These are phyloP conservation scores for Sclerodermus sp. DNA, from an alignment of 2,888 invertebrate genomes.

Conservation along the genomic window DNA sequence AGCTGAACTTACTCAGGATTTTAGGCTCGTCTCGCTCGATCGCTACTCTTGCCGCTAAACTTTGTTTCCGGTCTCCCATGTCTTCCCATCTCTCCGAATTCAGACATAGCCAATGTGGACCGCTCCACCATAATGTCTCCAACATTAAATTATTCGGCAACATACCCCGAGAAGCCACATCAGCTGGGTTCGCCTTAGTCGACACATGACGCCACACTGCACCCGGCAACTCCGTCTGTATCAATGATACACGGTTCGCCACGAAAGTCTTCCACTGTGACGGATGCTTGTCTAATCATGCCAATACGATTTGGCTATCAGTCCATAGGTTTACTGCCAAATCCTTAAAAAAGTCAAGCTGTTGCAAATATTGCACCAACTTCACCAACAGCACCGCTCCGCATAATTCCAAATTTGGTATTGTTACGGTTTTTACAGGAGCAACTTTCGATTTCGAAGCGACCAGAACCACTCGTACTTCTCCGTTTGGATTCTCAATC, in stretches of 20 bases:
- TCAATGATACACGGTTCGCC: slow-evolving; percentile 13
- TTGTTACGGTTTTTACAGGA: slow-evolving; percentile 13
- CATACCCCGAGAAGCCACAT: slow-evolving; percentile 12
- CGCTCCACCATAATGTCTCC: slow-evolving; percentile 12
- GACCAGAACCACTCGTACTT: background rate
- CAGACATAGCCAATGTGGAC: slow-evolving; percentile 8
- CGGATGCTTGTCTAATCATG: slow-evolving; percentile 18
- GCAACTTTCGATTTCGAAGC: slow-evolving; percentile 11
- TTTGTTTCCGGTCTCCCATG: too few species aligned
- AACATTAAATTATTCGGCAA: slow-evolving; percentile 1
- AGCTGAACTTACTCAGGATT: too few species aligned
- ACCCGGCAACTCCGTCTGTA: slow-evolving; percentile 9
- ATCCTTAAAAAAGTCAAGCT: background rate
- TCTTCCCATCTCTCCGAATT: too few species aligned
- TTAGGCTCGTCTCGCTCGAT: too few species aligned
- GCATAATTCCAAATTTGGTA: slow-evolving; percentile 12
- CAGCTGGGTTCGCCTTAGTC: slow-evolving; percentile 13
- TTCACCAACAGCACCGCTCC: slow-evolving; percentile 5
- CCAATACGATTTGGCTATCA: slow-evolving; percentile 19
- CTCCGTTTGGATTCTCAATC: background rate
- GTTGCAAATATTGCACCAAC: slow-evolving; percentile 1
- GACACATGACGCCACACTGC: slow-evolving; percentile 4
- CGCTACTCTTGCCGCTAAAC: too few species aligned
- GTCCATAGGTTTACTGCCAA: slow-evolving; percentile 10
- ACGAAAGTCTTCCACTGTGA: slow-evolving; percentile 16